phyloP scores from a whole-genome alignment of 2,888 invertebrate genomes.

The Leucophenga maculata region DNA sequence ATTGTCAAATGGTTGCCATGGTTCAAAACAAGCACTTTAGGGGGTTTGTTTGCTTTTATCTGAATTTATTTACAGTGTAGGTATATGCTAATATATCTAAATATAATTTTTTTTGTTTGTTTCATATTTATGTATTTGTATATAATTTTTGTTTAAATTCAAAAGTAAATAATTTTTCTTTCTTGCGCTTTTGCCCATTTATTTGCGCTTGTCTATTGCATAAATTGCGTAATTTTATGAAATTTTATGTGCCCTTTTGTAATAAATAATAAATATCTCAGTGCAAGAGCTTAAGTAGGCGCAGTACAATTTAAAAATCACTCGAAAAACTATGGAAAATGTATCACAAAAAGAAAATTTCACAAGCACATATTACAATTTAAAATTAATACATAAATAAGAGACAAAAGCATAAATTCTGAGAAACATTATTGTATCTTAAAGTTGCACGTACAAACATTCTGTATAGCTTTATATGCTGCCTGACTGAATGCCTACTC shows the following conservation, averaged over 20 bases:
- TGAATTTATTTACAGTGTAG: constrained; percentile 68
- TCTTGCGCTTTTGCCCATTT: no score
- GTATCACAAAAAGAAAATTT: not conserved
- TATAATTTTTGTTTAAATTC: not conserved
- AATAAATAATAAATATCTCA: no score
- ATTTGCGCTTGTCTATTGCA: no score
- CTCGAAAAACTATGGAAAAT: not conserved
- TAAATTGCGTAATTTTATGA: no score
- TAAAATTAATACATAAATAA: not conserved
- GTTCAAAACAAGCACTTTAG: no score
- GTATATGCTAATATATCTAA: constrained; percentile 67
- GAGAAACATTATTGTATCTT: no score
- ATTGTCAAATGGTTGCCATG: no score
- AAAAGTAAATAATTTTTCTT: not conserved
- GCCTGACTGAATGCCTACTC: not conserved
- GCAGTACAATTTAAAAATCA: no score
- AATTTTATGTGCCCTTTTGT: no score
- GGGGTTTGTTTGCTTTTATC: constrained; percentile 48
- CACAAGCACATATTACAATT: not conserved
- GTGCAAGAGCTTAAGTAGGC: no score
- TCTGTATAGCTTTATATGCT: no score
- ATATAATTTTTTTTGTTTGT: constrained; percentile 59
- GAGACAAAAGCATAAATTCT: not conserved
- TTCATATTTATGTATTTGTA: constrained; percentile 29
- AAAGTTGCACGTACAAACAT: no score